Evolutionary conservation across 2,888 invertebrate species (phyloP).

Genomic region (Sarcophaga variegata): DNA sequence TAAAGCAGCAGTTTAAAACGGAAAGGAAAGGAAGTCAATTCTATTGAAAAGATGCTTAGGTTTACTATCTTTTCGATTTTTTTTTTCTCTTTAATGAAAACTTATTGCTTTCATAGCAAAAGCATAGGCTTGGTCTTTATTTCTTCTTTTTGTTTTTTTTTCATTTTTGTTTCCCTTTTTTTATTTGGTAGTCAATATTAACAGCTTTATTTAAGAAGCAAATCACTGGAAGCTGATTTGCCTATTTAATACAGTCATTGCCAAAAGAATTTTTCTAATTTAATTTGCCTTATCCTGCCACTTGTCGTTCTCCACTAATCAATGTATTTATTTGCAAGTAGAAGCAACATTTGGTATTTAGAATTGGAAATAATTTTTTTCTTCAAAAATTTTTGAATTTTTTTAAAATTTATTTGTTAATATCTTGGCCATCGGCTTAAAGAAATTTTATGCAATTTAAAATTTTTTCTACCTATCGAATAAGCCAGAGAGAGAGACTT

Average conservation of each 20-base stretch:
- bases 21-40: no score
- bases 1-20: no score
- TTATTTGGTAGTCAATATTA: neutral
- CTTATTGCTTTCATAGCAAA: no score
- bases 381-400: no score
- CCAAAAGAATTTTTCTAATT: neutral
- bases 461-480: no score
- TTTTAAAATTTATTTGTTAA: no score
- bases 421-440: neutral
- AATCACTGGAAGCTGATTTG: neutral
- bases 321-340: constrained; percentile 12
- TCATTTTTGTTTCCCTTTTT: no score
- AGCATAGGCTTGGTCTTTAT: no score
- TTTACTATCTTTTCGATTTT: neutral
- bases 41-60: neutral
- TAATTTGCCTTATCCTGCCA: neutral
- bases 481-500: no score
- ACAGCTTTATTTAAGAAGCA: neutral
- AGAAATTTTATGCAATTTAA: no score
- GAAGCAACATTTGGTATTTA: neutral
- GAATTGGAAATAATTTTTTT: neutral
- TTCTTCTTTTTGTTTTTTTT: neutral
- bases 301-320: neutral
- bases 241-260: neutral
- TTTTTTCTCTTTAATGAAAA: neutral